Evolutionary conservation across 2,888 invertebrate species (phyloP).

Genomic region (Epistrophe eligans): DNA sequence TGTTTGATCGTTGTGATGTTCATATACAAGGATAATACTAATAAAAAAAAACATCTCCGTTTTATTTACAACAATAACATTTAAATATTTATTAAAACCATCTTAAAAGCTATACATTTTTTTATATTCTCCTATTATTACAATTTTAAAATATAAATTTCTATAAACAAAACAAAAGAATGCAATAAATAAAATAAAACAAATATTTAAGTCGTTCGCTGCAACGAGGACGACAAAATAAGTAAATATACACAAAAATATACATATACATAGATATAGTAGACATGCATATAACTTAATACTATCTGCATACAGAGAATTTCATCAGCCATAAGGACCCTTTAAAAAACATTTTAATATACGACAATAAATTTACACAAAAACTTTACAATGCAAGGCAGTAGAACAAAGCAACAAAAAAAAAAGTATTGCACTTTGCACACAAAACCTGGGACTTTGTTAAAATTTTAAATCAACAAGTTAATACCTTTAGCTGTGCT

Average conservation of each 20-base stretch:
- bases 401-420: constrained; percentile 48
- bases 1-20: no score
- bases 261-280: not conserved
- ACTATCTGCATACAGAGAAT: constrained; percentile 73
- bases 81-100: constrained; percentile 60
- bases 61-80: constrained; percentile 52
- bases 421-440: constrained; percentile 42
- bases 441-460: constrained; percentile 58
- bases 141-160: constrained; percentile 1
- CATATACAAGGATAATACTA: no score
- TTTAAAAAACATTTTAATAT: constrained; percentile 63
- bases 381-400: constrained; percentile 48
- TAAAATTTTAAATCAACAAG: constrained; percentile 76
- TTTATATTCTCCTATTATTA: constrained; percentile 39
- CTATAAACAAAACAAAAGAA: constrained; percentile 61
- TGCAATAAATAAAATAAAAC: constrained; percentile 54
- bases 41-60: not conserved
- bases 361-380: constrained; percentile 64
- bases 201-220: constrained; percentile 22
- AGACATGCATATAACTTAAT: constrained; percentile 55
- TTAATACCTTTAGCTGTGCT: constrained; percentile 66
- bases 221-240: constrained; percentile 24
- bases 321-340: constrained; percentile 68
- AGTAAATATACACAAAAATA: not conserved
- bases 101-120: constrained; percentile 24